A percentile compares a stretch with the other conserved stretches of the same genome.
phyloP scores from a whole-genome alignment of 2,797 vertebrate genomes.

The Columba guinea region DNA sequence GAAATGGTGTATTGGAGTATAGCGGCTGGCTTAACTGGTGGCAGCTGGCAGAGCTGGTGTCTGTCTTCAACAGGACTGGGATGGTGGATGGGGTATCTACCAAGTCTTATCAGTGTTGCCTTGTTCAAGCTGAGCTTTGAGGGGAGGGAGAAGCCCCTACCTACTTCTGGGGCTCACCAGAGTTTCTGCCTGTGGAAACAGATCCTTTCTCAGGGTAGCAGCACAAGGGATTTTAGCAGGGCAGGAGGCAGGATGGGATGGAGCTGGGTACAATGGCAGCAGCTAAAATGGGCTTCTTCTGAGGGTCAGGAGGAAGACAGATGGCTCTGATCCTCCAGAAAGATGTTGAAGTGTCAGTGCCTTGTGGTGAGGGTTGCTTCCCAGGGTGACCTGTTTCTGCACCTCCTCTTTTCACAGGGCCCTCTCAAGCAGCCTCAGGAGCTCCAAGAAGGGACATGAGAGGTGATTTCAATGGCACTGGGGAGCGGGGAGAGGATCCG shows the following conservation, averaged over 20 bases:
- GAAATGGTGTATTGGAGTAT: not conserved
- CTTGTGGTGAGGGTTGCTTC: not conserved
- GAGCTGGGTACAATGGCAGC: not conserved
- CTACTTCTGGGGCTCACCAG: not conserved
- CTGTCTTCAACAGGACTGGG: not conserved
- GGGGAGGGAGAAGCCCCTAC: not conserved
- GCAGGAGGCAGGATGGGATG: not conserved
- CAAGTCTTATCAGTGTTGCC: not conserved
- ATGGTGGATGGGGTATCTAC: not conserved
- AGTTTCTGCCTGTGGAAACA: not conserved
- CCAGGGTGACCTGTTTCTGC: not conserved
- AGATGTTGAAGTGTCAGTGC: not conserved
- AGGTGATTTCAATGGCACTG: fast-evolving
- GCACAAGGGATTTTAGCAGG: not conserved
- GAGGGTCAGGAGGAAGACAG: too few species aligned
- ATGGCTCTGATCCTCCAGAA: not conserved
- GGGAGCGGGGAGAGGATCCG: not conserved
- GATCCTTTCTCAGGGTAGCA: not conserved
- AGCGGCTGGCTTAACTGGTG: not conserved
- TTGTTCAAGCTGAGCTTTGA: not conserved
- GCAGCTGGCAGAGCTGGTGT: not conserved
- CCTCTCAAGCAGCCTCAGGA: not conserved
- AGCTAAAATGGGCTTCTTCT: not conserved
- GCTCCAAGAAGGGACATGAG: not conserved
- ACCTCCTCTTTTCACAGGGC: not conserved